A percentile compares a stretch with the other conserved stretches of the same genome.
These are phyloP conservation scores for Flexamia atlantica DNA, from an alignment of 2,888 invertebrate genomes.

Conservation along the genomic window DNA sequence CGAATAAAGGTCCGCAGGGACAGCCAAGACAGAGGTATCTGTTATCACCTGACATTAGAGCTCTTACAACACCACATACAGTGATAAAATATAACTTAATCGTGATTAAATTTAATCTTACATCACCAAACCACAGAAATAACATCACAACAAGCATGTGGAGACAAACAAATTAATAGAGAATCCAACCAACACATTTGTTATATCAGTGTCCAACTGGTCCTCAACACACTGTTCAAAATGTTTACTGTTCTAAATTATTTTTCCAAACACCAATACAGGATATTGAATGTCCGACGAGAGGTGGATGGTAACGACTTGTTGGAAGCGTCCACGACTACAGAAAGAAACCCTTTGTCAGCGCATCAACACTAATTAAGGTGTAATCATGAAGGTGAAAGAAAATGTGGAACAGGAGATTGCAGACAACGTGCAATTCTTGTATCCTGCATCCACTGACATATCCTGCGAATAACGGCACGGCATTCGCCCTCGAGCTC, in stretches of 20 bases:
- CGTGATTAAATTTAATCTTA: no score
- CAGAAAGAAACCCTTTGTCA: background rate
- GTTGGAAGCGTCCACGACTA: background rate
- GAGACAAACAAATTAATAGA: background rate
- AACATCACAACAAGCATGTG: background rate
- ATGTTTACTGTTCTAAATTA: background rate
- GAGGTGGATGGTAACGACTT: background rate
- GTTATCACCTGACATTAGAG: no score
- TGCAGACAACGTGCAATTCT: slow-evolving; percentile 24
- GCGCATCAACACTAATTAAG: background rate
- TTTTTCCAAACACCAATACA: background rate
- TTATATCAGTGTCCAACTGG: background rate
- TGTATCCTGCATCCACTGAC: background rate
- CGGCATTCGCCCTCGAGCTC: background rate
- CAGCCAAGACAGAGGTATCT: no score
- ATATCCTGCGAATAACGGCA: slow-evolving; percentile 3
- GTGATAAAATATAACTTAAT: no score
- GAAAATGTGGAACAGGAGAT: slow-evolving; percentile 32
- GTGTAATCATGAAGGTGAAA: slow-evolving; percentile 12
- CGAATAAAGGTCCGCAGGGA: no score
- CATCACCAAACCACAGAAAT: no score
- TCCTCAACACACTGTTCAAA: background rate
- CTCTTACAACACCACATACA: no score
- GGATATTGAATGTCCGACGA: background rate
- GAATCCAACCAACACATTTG: background rate